Evolutionary conservation across 1,140 invertebrate genomes (phyloP).

Genomic region (Pantala flavescens): DNA sequence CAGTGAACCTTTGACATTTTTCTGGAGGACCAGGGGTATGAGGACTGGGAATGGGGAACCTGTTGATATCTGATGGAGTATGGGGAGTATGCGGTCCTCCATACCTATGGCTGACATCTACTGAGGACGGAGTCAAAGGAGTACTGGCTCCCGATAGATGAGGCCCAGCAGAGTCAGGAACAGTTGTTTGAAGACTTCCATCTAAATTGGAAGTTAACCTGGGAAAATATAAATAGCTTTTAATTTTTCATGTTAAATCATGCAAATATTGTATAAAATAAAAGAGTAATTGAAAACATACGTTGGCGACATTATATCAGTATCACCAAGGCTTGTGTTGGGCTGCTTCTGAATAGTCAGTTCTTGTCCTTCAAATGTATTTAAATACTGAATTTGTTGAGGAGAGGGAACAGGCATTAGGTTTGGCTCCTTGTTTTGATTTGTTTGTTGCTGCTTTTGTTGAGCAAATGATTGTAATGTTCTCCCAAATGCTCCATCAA

Average conservation of each 20-base stretch:
- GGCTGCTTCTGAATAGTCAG: conserved; percentile 93
- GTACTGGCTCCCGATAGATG: conserved; percentile 37
- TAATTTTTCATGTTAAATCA: not conserved
- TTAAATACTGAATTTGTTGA: conserved; percentile 90
- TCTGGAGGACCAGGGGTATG: conserved; percentile 31
- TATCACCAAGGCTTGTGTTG: conserved; percentile 77
- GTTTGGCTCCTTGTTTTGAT: conserved; percentile 63
- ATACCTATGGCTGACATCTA: conserved; percentile 33
- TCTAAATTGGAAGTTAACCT: conserved; percentile 12
- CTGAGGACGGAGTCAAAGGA: conserved; percentile 33
- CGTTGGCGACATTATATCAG: conserved; percentile 43
- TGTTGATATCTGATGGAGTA: conserved; percentile 30
- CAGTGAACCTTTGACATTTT: conserved; percentile 29
- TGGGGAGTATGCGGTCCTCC: conserved; percentile 19
- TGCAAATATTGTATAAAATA: not conserved
- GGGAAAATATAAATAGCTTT: not conserved
- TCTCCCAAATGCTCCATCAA: conserved; percentile 68
- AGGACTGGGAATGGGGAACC: conserved; percentile 39
- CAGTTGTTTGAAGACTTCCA: conserved; percentile 18
- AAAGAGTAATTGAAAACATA: conserved; percentile 12
- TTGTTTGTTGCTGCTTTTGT: conserved; percentile 52
- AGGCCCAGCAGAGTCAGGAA: conserved; percentile 23
- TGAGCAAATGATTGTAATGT: conserved; percentile 66
- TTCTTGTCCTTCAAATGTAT: conserved; percentile 92
- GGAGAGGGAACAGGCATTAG: conserved; percentile 93